A percentile compares a stretch with the other conserved stretches of the same genome.
These are phyloP conservation scores for Leptatherina wallacei DNA, from an alignment of 2,797 vertebrate genomes.

Conservation along the genomic window DNA sequence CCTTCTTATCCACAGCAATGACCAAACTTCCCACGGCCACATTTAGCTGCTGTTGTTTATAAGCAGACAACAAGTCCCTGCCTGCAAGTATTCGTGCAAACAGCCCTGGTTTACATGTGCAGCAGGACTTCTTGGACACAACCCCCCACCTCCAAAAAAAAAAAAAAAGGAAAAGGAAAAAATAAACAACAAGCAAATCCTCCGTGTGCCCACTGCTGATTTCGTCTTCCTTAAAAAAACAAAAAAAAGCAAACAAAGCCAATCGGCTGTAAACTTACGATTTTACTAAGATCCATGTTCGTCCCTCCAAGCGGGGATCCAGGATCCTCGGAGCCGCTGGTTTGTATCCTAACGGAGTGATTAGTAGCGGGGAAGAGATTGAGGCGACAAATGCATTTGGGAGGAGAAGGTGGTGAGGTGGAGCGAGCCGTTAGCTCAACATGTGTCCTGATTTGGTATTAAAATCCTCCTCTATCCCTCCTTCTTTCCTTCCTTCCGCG, in stretches of 20 bases:
- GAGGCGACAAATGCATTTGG: conserved; percentile 64
- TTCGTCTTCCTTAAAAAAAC: not conserved
- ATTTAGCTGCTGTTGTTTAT: conserved; percentile 5
- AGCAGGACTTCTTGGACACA: conserved; percentile 45
- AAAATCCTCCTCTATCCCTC: conserved; percentile 61
- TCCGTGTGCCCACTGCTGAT: not conserved
- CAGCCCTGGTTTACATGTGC: conserved; percentile 15
- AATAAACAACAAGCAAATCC: not conserved
- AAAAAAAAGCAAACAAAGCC: not conserved
- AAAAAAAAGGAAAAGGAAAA: conserved; percentile 6
- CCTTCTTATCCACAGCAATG: conserved; percentile 23
- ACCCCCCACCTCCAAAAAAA: conserved; percentile 41
- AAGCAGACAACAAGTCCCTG: conserved; percentile 48
- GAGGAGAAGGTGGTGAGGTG: conserved; percentile 60
- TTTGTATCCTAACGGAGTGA: conserved; percentile 48
- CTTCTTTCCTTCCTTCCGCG: conserved; percentile 48
- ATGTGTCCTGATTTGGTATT: conserved; percentile 83
- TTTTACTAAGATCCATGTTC: conserved; percentile 84
- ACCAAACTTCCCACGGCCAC: conserved; percentile 52
- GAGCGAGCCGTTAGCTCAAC: conserved; percentile 80
- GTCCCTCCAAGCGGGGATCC: conserved; percentile 15
- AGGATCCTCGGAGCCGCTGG: conserved; percentile 38
- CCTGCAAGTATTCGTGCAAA: conserved; percentile 40
- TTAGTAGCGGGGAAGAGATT: conserved; percentile 61
- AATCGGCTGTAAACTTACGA: conserved; percentile 74